Conservation (phyloP, 1,140 invertebrate species). For the Contarinia nasturtii region DNA sequence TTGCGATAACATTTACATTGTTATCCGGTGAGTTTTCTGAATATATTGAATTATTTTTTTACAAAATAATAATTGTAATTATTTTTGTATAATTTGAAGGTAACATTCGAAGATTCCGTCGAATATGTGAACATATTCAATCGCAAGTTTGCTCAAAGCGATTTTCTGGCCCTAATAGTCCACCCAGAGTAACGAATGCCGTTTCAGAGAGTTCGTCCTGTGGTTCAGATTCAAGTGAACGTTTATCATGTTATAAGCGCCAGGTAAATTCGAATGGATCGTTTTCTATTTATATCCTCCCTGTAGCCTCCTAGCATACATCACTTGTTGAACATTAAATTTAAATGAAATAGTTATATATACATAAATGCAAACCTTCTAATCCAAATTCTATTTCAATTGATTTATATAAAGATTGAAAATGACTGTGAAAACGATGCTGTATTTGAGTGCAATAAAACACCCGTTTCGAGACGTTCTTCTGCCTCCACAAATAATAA, state of each 20-base stretch:
- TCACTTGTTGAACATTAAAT: too few species aligned
- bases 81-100: slow-evolving; percentile 32
- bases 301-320: too few species aligned
- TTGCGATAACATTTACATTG: slow-evolving; percentile 89
- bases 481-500: slow-evolving; percentile 37
- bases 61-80: neutral
- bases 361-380: too few species aligned
- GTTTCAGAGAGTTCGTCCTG: slow-evolving; percentile 55
- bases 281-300: too few species aligned
- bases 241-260: slow-evolving; percentile 30
- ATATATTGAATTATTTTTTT: neutral
- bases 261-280: slow-evolving; percentile 15
- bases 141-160: slow-evolving; percentile 51
- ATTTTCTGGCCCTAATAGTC: slow-evolving; percentile 33
- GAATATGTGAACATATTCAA: slow-evolving; percentile 93
- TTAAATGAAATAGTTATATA: too few species aligned
- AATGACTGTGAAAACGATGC: slow-evolving; percentile 39
- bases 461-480: slow-evolving; percentile 33
- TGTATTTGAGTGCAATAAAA: slow-evolving; percentile 34
- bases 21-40: slow-evolving; percentile 54
- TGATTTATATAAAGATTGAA: slow-evolving; percentile 28
- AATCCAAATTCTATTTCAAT: too few species aligned
- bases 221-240: slow-evolving; percentile 63
- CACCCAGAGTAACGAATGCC: slow-evolving; percentile 28
- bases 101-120: slow-evolving; percentile 81